Base-by-base conservation (phyloP, 2,113 vertebrate species). In the Ictalurus punctatus region DNA sequence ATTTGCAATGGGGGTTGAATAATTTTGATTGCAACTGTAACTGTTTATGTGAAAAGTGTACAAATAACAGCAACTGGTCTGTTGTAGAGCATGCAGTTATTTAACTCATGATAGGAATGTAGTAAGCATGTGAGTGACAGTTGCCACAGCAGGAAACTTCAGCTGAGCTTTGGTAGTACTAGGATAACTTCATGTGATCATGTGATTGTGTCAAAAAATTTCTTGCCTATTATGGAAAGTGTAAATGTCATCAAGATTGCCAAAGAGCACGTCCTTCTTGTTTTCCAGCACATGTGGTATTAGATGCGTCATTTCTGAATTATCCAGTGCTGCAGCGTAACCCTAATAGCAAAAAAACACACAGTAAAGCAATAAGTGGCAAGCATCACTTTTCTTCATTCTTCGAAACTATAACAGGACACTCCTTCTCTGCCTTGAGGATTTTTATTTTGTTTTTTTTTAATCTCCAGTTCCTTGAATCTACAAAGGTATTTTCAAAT, bases 261-360 rank as follows among this genome's bases (percentile, higher is more conserved):
- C 98, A 89, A 99, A 99, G 73, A 99, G 96, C 89, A 97, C 91
- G 8, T 99, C 97, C 80, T 97, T 97, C 92, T 97, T 99, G 93
- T 97, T 97, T 91, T 96, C 95, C 91, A 99, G 94, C 4, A 95
- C 90, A 0, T 95, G 94, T 25, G 98, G 98, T 90, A 98, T 97
- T 85, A 99, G 95, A 86, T 97, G 96, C 73, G 95, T 95, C 73
- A 99, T 94, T 92, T 93, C 97, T 1, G 97, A 95, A 93, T 97
- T 98, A 88, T 98, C 97, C 95, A 99, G 95, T 91, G 97, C 96
- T 80, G 95, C 95, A 73, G 97, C 96, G 40, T 99, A 99, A 0
- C 98, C 98, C 98, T 99, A 58, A 40, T 37, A 76, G 56, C 3
- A 16, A 10, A 59, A 40, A 37, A 78, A 27, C 2, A 27, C 21